Base-by-base conservation (phyloP, 2,888 invertebrate species). In the Netelia inedita region DNA sequence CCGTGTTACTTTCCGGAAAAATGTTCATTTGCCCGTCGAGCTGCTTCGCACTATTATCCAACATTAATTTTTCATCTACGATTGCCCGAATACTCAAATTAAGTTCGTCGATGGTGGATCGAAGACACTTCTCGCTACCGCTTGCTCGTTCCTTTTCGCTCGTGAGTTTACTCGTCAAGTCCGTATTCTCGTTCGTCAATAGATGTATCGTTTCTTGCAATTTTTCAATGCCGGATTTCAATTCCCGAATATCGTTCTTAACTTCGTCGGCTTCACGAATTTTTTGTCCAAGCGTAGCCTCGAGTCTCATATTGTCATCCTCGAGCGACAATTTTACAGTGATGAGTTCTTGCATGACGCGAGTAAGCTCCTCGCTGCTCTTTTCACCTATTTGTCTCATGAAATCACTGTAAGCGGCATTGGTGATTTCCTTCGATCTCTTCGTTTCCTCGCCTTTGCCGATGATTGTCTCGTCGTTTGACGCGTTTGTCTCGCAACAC, bases 111-210 rank as follows among this genome's bases (percentile, higher is more conserved):
- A 91, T 90, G 10, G 85, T 87, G 11, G 71, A 87, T 86, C 92
- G 82, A 41, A 87, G 88, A 66, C 85, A 69, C 14, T 59, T 41
- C 61, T 88, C 83, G 2, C 83, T 65, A 65, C 88, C 78, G 23
- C 86, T 81, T 9, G 87, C 85, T 2, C 83, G 86, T 21, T 89
- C 87, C 55, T 88, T 90, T 21, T 91, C 90, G 1, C 81, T 79
- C 1, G 79, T 87, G 16, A 93, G 88, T 83, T 91, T 91, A 14
- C 69, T 88, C 2, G 89, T 86, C 73, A 92, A 81, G 10, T 91
- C 91, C 65, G 88, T 88, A 82, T 93, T 93, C 83, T 93, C 93
- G 1, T 83, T 89, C 1, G 89, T 92, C 16, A 93, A 83, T 14
- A 88, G 59, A 65, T 83, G 82, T 71, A 93, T 87, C 0, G 92